Evolutionary conservation across 1,140 invertebrate species (phyloP), one percentile per base, ranked within the genome.

Genomic region (Drosophila saltans): DNA sequence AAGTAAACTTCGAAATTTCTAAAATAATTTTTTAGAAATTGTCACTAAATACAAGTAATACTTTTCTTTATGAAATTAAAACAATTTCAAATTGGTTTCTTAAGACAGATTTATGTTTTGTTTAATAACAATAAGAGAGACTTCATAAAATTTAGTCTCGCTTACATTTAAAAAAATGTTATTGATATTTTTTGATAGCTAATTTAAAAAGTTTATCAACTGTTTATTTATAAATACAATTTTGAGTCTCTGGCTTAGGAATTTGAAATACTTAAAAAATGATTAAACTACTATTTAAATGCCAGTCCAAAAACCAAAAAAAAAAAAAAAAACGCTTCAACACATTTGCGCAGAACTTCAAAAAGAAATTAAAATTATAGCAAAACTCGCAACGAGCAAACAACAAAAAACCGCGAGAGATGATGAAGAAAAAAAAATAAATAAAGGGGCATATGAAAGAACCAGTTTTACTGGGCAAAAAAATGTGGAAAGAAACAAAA

Each of bases 331-430:
- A 76, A 69, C 68, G 69, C 80, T 78, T 81, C 80, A 72, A 41
- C 40, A 56, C 75, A 66, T 68, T 81, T 72, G 71, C 81, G 81
- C 81, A 71, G 64, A 70, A 77, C 81, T 84, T 84, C 77, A 84
- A 81, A 81, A 84, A 84, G 69, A 84, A 84, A 84, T 84, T 84
- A 71, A 84, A 84, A 83, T 84, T 84, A 83, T 83, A 83, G 80
- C 80, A 83, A 83, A 83, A 69, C 75, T 16, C 16, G 16, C 16
- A 16, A 16, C 16, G 76, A 66, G 63, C 9, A 11, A 56, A 48
- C 69, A 83, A 64, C 64, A 48, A 21, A 30, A 76, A 36, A 75
- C 59, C 45, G 21, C 21, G 45, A 36, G 3, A 26, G 3, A 26
- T 26, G 45, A 24, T 52, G 45, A 64, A 56, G 45, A 78, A 66